Conservation (phyloP, 2,797 vertebrate species). For the Huso huso region DNA sequence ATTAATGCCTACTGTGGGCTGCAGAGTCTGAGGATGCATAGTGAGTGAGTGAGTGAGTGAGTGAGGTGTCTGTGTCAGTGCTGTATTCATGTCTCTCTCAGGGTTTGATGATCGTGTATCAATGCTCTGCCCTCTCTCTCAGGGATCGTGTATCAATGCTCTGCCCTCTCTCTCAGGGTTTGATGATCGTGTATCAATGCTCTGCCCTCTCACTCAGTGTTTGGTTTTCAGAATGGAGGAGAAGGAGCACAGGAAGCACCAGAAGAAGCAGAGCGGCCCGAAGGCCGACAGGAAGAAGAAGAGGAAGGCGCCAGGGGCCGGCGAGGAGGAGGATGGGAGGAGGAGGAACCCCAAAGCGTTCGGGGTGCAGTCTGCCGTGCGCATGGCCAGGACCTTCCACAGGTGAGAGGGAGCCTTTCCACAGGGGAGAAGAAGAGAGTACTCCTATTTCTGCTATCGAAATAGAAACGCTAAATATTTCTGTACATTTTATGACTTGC, state of each 20-base stretch:
- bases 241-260: conserved; percentile 75
- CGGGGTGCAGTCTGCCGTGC: conserved; percentile 79
- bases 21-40: conserved; percentile 13
- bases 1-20: conserved; percentile 6
- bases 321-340: conserved; percentile 67
- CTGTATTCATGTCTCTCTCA: neutral
- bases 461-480: too few species aligned
- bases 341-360: conserved; percentile 92
- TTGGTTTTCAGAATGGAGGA: conserved; percentile 50
- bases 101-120: too few species aligned
- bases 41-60: too few species aligned
- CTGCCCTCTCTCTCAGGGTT: too few species aligned
- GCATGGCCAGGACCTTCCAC: conserved; percentile 91
- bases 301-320: conserved; percentile 50
- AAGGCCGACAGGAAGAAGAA: conserved; percentile 83
- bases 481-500: too few species aligned
- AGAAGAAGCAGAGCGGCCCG: conserved; percentile 82
- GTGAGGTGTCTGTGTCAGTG: too few species aligned
- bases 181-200: too few species aligned
- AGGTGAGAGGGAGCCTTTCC: conserved; percentile 52
- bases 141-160: too few species aligned
- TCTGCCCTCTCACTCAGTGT: too few species aligned
- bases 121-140: neutral
- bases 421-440: neutral
- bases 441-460: neutral